These are phyloP conservation scores for Penaeus monodon DNA, from an alignment of 2,888 invertebrate species.

Conservation along the genomic window DNA sequence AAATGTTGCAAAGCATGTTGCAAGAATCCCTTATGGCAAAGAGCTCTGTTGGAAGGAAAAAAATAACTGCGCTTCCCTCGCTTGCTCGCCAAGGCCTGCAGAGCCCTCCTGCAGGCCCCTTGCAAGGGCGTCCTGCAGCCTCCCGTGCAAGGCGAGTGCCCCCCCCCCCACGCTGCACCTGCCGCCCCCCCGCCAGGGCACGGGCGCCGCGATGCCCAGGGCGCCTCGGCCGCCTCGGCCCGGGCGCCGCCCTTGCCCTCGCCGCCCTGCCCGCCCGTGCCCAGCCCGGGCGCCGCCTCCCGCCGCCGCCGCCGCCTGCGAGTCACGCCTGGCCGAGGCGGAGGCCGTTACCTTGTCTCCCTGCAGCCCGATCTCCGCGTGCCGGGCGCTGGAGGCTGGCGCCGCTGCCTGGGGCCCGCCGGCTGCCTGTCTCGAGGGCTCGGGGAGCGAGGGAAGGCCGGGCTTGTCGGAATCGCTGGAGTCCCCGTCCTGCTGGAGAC, in stretches of 20 bases:
- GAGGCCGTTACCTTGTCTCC: slow-evolving; percentile 42
- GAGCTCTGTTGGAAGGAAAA: no score
- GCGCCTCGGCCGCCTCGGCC: background rate
- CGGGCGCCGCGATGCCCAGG: no score
- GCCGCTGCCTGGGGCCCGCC: slow-evolving; percentile 31
- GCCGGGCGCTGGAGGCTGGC: slow-evolving; percentile 34
- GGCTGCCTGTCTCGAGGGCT: slow-evolving; percentile 31
- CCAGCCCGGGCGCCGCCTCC: background rate
- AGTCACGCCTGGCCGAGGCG: slow-evolving; percentile 41
- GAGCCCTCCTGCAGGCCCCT: no score
- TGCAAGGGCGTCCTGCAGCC: no score
- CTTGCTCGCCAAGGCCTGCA: no score
- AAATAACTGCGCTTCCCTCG: no score
- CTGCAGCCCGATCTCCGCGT: slow-evolving; percentile 36
- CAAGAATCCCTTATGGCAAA: no score
- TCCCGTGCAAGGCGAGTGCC: background rate
- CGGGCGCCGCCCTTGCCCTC: background rate
- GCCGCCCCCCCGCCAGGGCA: background rate
- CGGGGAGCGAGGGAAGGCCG: slow-evolving; percentile 26
- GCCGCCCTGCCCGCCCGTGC: background rate
- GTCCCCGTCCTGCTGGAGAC: slow-evolving; percentile 62
- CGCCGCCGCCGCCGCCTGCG: background rate
- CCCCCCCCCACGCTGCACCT: background rate
- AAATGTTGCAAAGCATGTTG: no score
- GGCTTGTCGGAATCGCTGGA: slow-evolving; percentile 51